phyloP scores from a whole-genome alignment of 2,797 vertebrate genomes.

The Coendou prehensilis region DNA sequence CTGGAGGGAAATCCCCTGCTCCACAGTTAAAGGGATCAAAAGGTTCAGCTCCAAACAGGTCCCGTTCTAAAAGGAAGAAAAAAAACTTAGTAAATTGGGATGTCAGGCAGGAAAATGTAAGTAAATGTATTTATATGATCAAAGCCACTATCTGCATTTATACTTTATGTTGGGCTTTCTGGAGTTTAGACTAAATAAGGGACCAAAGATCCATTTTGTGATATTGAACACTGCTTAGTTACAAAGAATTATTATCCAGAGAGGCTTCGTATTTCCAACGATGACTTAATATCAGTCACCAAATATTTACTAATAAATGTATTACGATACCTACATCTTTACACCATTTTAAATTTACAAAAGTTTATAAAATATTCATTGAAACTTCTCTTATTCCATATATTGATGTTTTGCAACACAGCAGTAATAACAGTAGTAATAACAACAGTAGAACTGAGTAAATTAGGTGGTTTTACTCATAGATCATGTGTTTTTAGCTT shows the following conservation, averaged over 20 bases:
- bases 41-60: conserved; percentile 98
- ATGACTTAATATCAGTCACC: neutral
- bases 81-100: conserved; percentile 26
- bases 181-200: neutral
- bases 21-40: conserved; percentile 99
- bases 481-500: neutral
- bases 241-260: neutral
- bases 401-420: neutral
- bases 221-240: neutral
- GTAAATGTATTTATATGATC: neutral
- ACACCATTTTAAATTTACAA: neutral
- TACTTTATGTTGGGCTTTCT: neutral
- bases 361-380: neutral
- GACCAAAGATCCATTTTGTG: neutral
- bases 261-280: neutral
- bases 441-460: neutral
- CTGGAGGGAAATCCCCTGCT: conserved; percentile 97
- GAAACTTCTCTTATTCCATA: neutral
- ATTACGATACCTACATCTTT: neutral
- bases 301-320: neutral
- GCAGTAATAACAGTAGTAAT: neutral
- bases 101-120: neutral
- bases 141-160: neutral
- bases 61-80: conserved; percentile 92
- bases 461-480: neutral